phyloP scores from a whole-genome alignment of 2,113 vertebrate genomes.

The Brachirus orientalis region DNA sequence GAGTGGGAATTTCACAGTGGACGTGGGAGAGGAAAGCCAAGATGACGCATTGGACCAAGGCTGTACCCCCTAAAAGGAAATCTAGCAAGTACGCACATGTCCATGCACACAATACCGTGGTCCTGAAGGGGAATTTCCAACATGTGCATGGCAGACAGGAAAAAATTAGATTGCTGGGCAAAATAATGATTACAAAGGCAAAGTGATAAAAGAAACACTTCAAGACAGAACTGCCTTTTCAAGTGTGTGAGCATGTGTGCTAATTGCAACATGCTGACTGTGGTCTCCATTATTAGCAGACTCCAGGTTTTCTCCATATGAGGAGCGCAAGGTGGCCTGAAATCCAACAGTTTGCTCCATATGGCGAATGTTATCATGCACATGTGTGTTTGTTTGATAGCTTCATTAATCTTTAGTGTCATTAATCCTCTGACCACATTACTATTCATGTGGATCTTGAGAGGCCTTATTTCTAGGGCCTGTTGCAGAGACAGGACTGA shows the following conservation, averaged over 20 bases:
- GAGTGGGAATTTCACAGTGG: conserved; percentile 77
- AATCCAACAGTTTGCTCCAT: conserved; percentile 53
- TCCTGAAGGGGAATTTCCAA: conserved; percentile 69
- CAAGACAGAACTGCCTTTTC: conserved; percentile 56
- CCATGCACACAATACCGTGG: conserved; percentile 44
- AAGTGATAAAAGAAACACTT: conserved; percentile 71
- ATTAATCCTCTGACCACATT: conserved; percentile 52
- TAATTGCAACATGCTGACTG: conserved; percentile 61
- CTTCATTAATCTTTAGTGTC: conserved; percentile 61
- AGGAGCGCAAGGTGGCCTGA: conserved; percentile 46
- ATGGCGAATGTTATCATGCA: conserved; percentile 54
- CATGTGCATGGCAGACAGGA: conserved; percentile 71
- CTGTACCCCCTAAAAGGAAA: conserved; percentile 64
- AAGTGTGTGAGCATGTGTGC: conserved; percentile 52
- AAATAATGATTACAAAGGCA: conserved; percentile 69
- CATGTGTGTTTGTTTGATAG: conserved; percentile 49
- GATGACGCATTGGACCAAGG: conserved; percentile 70
- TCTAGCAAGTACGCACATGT: conserved; percentile 32
- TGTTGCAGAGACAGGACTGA: conserved; percentile 12
- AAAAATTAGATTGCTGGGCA: conserved; percentile 64
- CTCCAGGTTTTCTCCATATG: conserved; percentile 71
- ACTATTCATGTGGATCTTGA: conserved; percentile 55
- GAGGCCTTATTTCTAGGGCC: conserved; percentile 37
- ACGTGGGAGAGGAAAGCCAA: conserved; percentile 65
- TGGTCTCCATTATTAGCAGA: conserved; percentile 57